A percentile compares a stretch with the other conserved stretches of the same genome.
phyloP scores from a whole-genome alignment of 2,113 vertebrate genomes.

The Mesitornis unicolor region DNA sequence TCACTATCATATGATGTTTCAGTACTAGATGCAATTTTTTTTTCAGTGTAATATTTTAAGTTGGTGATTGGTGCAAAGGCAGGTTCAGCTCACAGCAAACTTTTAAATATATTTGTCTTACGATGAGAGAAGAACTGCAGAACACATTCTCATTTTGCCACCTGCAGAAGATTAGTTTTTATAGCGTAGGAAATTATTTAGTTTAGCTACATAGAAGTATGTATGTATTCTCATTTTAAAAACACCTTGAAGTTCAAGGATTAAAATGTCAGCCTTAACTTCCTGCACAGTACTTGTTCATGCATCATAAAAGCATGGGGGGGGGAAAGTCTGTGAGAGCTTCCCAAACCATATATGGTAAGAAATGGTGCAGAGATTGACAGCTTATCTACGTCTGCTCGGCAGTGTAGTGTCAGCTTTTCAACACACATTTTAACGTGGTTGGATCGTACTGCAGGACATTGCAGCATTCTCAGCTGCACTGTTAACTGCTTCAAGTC shows the following conservation, averaged over 20 bases:
- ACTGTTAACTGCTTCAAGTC: not conserved
- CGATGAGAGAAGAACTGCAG: accelerated
- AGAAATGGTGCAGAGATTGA: not conserved
- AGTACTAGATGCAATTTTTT: not conserved
- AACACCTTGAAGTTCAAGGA: not conserved
- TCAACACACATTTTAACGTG: not conserved
- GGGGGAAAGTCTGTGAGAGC: not conserved
- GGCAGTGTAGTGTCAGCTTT: not conserved
- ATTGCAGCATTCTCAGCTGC: not conserved
- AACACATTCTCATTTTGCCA: not conserved
- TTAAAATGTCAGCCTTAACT: not conserved
- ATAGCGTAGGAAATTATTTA: not conserved
- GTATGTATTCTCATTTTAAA: not conserved
- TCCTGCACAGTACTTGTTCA: not conserved
- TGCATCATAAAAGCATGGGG: not conserved
- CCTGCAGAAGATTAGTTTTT: not conserved
- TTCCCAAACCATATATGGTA: not conserved
- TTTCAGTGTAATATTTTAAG: not conserved
- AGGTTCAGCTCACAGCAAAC: not conserved
- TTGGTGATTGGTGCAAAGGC: not conserved
- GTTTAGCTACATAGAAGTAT: not conserved
- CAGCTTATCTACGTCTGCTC: not conserved
- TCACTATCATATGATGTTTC: not conserved
- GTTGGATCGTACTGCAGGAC: not conserved
- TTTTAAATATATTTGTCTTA: not conserved